Evolutionary conservation across 2,888 invertebrate genomes (phyloP).

Genomic region (Drosophila paranaensis): DNA sequence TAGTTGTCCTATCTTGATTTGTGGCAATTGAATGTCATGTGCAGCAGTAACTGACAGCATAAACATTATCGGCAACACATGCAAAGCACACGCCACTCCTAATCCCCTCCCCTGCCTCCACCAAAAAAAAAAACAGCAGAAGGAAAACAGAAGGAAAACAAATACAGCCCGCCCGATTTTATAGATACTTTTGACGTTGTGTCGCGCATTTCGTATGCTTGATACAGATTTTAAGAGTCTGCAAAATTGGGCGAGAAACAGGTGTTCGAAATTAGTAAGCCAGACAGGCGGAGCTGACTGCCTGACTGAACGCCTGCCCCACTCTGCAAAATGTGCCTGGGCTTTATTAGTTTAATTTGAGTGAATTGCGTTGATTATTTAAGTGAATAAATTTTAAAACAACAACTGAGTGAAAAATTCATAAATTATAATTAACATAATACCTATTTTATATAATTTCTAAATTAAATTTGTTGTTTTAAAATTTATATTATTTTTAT

Average conservation of each 20-base stretch:
- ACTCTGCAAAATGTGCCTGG: neutral
- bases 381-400: slow-evolving; percentile 1
- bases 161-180: slow-evolving; percentile 22
- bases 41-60: slow-evolving; percentile 66
- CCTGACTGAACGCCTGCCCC: neutral
- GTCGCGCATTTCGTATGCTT: slow-evolving; percentile 57
- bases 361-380: slow-evolving; percentile 3
- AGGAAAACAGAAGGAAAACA: neutral
- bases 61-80: slow-evolving; percentile 72
- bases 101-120: neutral
- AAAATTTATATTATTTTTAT: too few species aligned
- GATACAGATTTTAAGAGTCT: slow-evolving; percentile 24
- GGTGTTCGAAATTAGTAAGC: slow-evolving; percentile 59
- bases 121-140: neutral
- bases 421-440: too few species aligned
- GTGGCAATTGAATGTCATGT: slow-evolving; percentile 78
- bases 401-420: neutral
- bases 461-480: too few species aligned
- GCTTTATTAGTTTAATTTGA: neutral
- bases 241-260: slow-evolving; percentile 50
- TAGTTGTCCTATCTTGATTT: slow-evolving; percentile 70
- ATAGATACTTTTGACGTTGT: slow-evolving; percentile 62
- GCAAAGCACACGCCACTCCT: slow-evolving; percentile 24
- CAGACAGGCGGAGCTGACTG: slow-evolving; percentile 11
- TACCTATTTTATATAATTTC: too few species aligned